These are phyloP conservation scores for Notolepis coatsorum DNA, from an alignment of 2,797 vertebrate species.

Conservation along the genomic window DNA sequence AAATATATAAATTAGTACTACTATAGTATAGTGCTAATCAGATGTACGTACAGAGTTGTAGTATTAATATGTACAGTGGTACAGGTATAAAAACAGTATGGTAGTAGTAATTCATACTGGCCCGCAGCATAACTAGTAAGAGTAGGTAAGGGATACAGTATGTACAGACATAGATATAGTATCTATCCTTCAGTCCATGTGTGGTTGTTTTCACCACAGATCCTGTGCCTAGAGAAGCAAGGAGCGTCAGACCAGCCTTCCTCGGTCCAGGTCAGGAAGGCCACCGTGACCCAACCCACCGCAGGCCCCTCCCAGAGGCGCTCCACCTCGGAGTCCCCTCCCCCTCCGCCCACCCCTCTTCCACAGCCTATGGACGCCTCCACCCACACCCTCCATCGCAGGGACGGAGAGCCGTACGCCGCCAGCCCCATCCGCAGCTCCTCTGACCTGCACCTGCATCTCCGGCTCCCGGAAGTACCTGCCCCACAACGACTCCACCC, in stretches of 20 bases:
- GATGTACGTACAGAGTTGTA: too few species aligned
- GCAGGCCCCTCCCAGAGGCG: slow-evolving; percentile 53
- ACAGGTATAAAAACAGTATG: too few species aligned
- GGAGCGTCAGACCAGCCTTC: slow-evolving; percentile 87
- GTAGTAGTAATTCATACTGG: too few species aligned
- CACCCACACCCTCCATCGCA: slow-evolving; percentile 65
- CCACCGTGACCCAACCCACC: slow-evolving; percentile 75
- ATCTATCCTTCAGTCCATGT: background rate
- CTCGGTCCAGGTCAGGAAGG: slow-evolving; percentile 89
- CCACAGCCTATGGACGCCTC: slow-evolving; percentile 53
- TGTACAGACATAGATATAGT: too few species aligned
- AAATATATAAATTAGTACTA: too few species aligned
- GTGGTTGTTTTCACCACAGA: slow-evolving; percentile 67
- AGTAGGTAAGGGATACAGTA: too few species aligned
- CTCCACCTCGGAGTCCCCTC: slow-evolving; percentile 56
- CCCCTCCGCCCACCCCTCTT: slow-evolving; percentile 57
- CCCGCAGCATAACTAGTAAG: too few species aligned
- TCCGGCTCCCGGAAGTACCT: slow-evolving; percentile 86
- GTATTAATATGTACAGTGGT: too few species aligned
- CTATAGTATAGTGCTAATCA: too few species aligned
- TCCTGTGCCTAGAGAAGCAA: slow-evolving; percentile 90
- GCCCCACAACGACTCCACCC: slow-evolving; percentile 89
- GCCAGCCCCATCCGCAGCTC: slow-evolving; percentile 81
- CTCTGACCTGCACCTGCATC: slow-evolving; percentile 81
- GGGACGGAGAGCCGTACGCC: slow-evolving; percentile 66